Conservation (phyloP, 2,888 invertebrate species). For the Drosophila quinaria region DNA sequence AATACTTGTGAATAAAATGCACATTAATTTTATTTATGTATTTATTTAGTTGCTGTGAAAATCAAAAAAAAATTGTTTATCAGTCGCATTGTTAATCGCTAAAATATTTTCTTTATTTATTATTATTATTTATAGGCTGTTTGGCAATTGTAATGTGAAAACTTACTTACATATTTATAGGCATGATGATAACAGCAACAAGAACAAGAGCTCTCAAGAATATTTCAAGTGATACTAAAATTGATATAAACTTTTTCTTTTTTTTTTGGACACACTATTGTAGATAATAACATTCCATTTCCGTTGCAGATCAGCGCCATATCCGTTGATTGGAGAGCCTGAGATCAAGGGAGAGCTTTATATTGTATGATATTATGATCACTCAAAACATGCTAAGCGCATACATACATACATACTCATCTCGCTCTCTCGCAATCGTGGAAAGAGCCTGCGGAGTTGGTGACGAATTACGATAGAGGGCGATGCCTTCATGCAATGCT, state of each 20-base stretch:
- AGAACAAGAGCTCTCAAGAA: conserved; percentile 11
- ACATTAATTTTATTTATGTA: conserved; percentile 30
- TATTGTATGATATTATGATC: not conserved
- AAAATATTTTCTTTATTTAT: conserved; percentile 9
- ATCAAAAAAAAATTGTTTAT: conserved; percentile 37
- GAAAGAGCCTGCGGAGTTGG: conserved; percentile 1
- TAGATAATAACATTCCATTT: conserved; percentile 24
- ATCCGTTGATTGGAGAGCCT: conserved; percentile 9
- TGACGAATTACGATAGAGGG: conserved; percentile 34
- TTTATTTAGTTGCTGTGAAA: conserved; percentile 32
- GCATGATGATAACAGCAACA: conserved; percentile 47
- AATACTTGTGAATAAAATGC: conserved; percentile 11
- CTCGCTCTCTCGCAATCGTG: not conserved
- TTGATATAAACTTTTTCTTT: conserved; percentile 1
- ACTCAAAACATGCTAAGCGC: not conserved
- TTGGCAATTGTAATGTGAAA: conserved; percentile 39
- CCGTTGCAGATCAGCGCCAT: conserved; percentile 39
- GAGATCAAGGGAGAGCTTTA: not conserved
- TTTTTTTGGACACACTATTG: conserved; percentile 24
- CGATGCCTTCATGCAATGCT: conserved; percentile 47
- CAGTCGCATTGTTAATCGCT: conserved; percentile 23
- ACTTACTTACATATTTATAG: conserved; percentile 66
- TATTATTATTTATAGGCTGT: conserved; percentile 57
- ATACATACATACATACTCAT: not conserved
- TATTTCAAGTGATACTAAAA: conserved; percentile 15